phyloP scores from a whole-genome alignment of 2,888 invertebrate genomes.

The Folsomia candida region DNA sequence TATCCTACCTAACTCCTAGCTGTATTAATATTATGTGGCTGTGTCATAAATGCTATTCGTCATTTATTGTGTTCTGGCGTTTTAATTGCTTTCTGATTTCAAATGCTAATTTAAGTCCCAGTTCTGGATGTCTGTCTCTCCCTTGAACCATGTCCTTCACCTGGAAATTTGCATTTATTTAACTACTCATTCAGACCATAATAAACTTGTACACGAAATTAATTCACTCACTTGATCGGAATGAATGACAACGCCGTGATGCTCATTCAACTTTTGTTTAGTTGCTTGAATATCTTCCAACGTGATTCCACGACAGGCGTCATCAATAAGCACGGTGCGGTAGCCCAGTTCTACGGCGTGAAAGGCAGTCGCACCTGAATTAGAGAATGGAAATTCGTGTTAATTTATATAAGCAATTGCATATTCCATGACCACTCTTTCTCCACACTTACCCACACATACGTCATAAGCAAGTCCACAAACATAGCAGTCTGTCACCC shows the following conservation, averaged over 20 bases:
- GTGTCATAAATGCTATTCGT: background rate
- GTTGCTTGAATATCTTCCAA: slow-evolving; percentile 79
- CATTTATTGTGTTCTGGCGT: slow-evolving; percentile 19
- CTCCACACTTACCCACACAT: slow-evolving; percentile 63
- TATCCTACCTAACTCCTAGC: too few relatives aligned
- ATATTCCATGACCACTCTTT: background rate
- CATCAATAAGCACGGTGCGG: slow-evolving; percentile 82
- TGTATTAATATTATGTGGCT: too few relatives aligned
- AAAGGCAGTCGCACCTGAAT: slow-evolving; percentile 75
- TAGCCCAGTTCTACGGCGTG: slow-evolving; percentile 87
- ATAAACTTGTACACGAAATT: too few relatives aligned
- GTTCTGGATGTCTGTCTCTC: slow-evolving; percentile 78
- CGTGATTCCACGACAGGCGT: slow-evolving; percentile 86
- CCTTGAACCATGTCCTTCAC: slow-evolving; percentile 79
- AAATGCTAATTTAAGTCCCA: slow-evolving; percentile 66
- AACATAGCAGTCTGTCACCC: slow-evolving; percentile 87
- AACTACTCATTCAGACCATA: too few relatives aligned
- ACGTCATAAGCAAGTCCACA: slow-evolving; percentile 95
- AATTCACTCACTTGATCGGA: slow-evolving; percentile 61
- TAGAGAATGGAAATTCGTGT: slow-evolving; percentile 7
- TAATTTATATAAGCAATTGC: background rate
- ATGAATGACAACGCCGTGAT: slow-evolving; percentile 76
- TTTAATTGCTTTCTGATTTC: slow-evolving; percentile 39
- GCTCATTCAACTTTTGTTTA: slow-evolving; percentile 70
- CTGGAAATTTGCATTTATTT: slow-evolving; percentile 54